Base-by-base conservation (phyloP, 2,113 vertebrate genomes). In the Coregonus clupeaformis region DNA sequence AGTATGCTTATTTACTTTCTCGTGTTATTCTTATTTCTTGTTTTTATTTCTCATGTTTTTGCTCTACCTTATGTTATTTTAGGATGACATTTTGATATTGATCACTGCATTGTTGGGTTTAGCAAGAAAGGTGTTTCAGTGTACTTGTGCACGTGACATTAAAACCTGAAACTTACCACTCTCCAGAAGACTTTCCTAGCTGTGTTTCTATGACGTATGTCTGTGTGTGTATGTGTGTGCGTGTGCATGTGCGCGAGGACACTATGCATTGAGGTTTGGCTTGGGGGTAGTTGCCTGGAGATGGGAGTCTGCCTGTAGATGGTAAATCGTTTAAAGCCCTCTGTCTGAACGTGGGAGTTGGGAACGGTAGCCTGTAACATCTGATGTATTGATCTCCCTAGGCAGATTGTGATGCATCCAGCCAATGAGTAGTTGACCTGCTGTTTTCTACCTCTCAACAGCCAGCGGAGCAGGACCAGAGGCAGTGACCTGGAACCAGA, bases 381-480 rank as follows among this genome's bases (percentile, higher is more conserved):
- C 68, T 72, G 71, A 11, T 18, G 11, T 81, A 80, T 78, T 88
- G 80, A 80, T 79, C 70, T 80, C 59, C 36, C 16, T 27, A 18
- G 16, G 49, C 49, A 52, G 49, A 18, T 14, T 82, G 69, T 79
- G 74, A 87, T 42, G 63, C 49, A 59, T 73, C 63, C 71, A 77
- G 60, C 65, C 72, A 76, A 55, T 36, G n/a, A 72, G 52, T 73
- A 77, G 77, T 60, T 80, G 82, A 86, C 74, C 18, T 11, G 67
- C 67, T 68, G 70, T 81, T 82, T 85, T 87, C 55, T 80, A 60
- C 80, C 73, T 79, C 84, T 84, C 78, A 68, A 80, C 67, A 82
- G 57, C 71, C 71, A 73, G 55, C 65, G 0, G 13, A 81, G 72
- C 47, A 75, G 79, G 73, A 82, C 75, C 75, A 72, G 82, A 70